phyloP scores from a whole-genome alignment of 2,113 vertebrate species.

The Aspiorhynchus laticeps region DNA sequence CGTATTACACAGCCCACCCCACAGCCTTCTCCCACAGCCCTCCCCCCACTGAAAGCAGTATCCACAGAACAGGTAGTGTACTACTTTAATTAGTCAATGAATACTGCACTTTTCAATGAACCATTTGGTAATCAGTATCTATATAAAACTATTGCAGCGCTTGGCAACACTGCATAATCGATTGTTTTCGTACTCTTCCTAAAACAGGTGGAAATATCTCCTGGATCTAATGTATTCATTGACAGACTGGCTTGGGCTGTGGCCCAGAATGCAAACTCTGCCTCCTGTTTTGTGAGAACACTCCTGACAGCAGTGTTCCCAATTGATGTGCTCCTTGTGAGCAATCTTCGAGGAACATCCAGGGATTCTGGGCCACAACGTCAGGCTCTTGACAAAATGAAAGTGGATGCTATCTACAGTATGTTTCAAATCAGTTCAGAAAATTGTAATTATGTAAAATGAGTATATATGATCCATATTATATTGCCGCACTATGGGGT shows the following conservation, averaged over 20 bases:
- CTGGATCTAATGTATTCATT: constrained; percentile 30
- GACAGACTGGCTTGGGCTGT: constrained; percentile 44
- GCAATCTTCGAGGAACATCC: constrained; percentile 42
- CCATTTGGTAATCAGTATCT: neutral
- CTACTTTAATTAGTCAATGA: too few species aligned
- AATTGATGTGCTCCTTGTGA: constrained; percentile 49
- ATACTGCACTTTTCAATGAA: neutral
- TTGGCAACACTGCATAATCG: constrained; percentile 1
- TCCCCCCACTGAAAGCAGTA: neutral
- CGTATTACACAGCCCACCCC: neutral
- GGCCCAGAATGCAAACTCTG: constrained; percentile 47
- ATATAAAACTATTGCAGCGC: neutral
- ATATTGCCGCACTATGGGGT: neutral
- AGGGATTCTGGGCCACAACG: constrained; percentile 31
- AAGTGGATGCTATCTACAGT: constrained; percentile 51
- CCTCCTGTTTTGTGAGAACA: constrained; percentile 45
- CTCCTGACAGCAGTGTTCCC: constrained; percentile 46
- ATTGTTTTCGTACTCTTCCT: neutral
- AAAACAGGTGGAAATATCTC: constrained; percentile 42
- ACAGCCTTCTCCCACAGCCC: neutral
- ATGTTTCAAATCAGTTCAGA: constrained; percentile 1
- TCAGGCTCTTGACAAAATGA: constrained; percentile 41
- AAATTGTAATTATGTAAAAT: neutral
- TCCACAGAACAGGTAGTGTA: neutral
- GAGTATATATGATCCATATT: neutral